Conservation (phyloP, 2,888 invertebrate species). For the Ametastegia equiseti region DNA sequence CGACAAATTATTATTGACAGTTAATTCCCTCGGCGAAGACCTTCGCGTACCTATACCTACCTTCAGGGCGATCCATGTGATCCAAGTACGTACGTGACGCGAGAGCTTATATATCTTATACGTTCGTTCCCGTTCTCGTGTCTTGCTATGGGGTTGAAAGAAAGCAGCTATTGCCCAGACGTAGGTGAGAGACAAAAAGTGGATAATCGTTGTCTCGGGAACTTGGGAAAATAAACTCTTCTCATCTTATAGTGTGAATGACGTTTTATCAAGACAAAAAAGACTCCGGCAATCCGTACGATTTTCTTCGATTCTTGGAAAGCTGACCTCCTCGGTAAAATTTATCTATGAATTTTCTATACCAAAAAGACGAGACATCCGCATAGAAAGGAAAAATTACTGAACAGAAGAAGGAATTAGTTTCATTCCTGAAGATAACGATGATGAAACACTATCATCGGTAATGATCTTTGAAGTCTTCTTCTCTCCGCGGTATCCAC, state of each 20-base stretch:
- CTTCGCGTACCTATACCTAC: not conserved
- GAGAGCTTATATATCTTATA: slow-evolving; percentile 18
- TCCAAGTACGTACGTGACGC: slow-evolving; percentile 32
- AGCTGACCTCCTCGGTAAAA: too few relatives aligned
- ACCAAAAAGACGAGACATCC: too few relatives aligned
- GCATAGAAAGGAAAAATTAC: too few relatives aligned
- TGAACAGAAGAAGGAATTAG: too few relatives aligned
- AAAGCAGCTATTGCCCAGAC: not conserved
- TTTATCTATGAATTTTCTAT: too few relatives aligned
- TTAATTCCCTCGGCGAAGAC: slow-evolving; percentile 37
- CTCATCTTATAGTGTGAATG: not conserved
- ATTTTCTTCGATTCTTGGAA: too few relatives aligned
- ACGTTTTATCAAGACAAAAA: not conserved
- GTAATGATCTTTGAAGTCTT: not conserved
- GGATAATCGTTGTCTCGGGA: slow-evolving; percentile 4
- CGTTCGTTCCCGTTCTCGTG: slow-evolving; percentile 6
- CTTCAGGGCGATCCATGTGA: slow-evolving; percentile 17
- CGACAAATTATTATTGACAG: slow-evolving; percentile 43
- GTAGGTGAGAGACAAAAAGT: slow-evolving; percentile 5
- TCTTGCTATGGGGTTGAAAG: not conserved
- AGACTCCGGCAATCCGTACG: too few relatives aligned
- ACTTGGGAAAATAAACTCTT: slow-evolving; percentile 3
- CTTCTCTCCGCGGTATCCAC: not conserved
- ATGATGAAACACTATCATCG: not conserved
- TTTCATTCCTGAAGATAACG: too few relatives aligned